Base-by-base conservation (phyloP, 1,140 invertebrate genomes). In the Phthorimaea operculella region DNA sequence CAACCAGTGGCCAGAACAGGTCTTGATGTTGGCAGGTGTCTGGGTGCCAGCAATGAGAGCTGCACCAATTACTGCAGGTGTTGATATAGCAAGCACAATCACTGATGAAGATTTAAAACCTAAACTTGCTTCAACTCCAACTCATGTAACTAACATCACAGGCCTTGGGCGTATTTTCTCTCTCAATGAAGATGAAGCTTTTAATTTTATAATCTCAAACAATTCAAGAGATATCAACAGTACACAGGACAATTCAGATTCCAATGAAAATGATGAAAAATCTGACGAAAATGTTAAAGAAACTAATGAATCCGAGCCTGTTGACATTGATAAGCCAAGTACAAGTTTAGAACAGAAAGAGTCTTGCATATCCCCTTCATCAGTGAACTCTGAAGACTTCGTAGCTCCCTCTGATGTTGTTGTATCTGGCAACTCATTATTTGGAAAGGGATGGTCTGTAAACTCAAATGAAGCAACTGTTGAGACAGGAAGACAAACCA, bases 1-100 rank as follows among this genome's bases (percentile, higher is more conserved):
- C 0, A 98, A 99, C 83, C 89, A 89, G 39, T 99, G 96, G 96
- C 92, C 92, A 0, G 90, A 90, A 59, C 90, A 91, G n/a, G 92
- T 96, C 1, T 76, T 98, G 5, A 86, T 93, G 63, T 84, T 97
- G 55, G 92, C 95, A 15, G 95, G 95, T 12, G 86, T 97, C 33
- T 96, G 93, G 92, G 90, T 91, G 11, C 92, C 92, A 8, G 91
- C 92, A 8, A 88, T 92, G 78, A 91, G 90, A 78, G 88, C 88
- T 17, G 92, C 88, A 70, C 93, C 90, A 44, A 89, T 90, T 58
- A 72, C 77, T 70, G 88, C 85, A 54, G 90, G 90, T 1, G 79
- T 92, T 6, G 93, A 95, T 84, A 89, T 94, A 9, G 92, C 90
- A 9, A 90, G 90, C 57, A 91, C 90, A 8, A 83, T 93, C 12